A percentile compares a stretch with the other conserved stretches of the same genome.
These are phyloP conservation scores for Chymomyza costata DNA, from an alignment of 1,140 invertebrate genomes.

Conservation along the genomic window DNA sequence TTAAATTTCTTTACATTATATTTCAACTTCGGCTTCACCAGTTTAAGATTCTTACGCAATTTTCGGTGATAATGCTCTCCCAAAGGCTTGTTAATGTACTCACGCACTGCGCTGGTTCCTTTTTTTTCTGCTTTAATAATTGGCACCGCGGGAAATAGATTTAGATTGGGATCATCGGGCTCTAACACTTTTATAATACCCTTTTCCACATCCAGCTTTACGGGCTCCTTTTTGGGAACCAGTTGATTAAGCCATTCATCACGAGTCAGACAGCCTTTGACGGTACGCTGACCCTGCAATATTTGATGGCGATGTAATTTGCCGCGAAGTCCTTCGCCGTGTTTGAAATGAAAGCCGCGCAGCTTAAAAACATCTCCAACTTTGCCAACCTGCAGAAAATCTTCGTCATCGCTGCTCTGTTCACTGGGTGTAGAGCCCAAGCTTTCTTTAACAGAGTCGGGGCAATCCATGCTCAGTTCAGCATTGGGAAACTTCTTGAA, in stretches of 20 bases:
- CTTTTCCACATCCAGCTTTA: constrained; percentile 58
- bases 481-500: constrained; percentile 47
- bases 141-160: constrained; percentile 48
- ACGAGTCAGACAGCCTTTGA: constrained; percentile 59
- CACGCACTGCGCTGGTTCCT: constrained; percentile 54
- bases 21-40: constrained; percentile 49
- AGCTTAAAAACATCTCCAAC: constrained; percentile 51
- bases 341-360: constrained; percentile 66
- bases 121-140: constrained; percentile 27
- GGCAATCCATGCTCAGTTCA: constrained; percentile 41
- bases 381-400: constrained; percentile 63
- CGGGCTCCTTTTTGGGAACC: constrained; percentile 56
- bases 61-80: constrained; percentile 60
- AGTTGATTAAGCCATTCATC: constrained; percentile 69
- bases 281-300: constrained; percentile 50
- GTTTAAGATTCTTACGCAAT: constrained; percentile 56
- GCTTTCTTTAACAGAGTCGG: constrained; percentile 36
- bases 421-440: constrained; percentile 49
- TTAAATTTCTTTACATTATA: constrained; percentile 66
- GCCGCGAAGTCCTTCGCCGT: constrained; percentile 54
- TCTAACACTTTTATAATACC: constrained; percentile 55
- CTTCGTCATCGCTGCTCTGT: constrained; percentile 66
- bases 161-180: constrained; percentile 59
- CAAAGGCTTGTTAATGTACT: constrained; percentile 47
- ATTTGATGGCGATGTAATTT: constrained; percentile 61